These are phyloP conservation scores for Halcyon smyrnensis DNA, from an alignment of 2,797 vertebrate species.

Conservation along the genomic window DNA sequence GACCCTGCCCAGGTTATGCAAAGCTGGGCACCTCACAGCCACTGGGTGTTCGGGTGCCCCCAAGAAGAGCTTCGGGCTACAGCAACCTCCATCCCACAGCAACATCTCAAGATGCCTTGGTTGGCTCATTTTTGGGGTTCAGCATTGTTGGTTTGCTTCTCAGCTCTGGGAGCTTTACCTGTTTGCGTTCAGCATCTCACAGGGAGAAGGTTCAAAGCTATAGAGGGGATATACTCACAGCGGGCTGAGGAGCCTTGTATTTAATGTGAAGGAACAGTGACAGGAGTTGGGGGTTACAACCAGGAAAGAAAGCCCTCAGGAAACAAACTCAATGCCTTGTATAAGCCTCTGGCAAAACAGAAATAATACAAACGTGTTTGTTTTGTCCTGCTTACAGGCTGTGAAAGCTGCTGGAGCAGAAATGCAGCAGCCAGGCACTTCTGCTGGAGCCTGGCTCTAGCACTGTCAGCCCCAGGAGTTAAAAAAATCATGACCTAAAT, in stretches of 20 bases:
- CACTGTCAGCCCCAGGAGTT: background rate
- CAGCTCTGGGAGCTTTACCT: background rate
- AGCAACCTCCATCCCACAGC: background rate
- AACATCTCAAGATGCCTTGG: rapidly evolving
- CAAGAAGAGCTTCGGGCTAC: background rate
- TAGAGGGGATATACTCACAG: background rate
- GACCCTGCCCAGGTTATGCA: background rate
- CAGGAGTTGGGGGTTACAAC: background rate
- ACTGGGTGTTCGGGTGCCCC: no score
- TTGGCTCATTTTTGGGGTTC: background rate
- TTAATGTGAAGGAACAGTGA: background rate
- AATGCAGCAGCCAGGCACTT: background rate
- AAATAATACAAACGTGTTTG: background rate
- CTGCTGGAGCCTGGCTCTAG: background rate
- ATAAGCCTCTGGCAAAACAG: background rate
- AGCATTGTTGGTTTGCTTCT: background rate
- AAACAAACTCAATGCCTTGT: background rate
- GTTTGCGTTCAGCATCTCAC: background rate
- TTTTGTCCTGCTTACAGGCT: background rate
- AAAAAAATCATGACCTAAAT: background rate
- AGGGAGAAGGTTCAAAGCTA: background rate
- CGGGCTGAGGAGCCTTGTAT: background rate
- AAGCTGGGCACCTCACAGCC: background rate
- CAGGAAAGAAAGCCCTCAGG: background rate
- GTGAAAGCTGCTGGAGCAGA: background rate